These are phyloP conservation scores for Calyptomena viridis DNA, from an alignment of 2,113 vertebrate genomes.

Conservation along the genomic window DNA sequence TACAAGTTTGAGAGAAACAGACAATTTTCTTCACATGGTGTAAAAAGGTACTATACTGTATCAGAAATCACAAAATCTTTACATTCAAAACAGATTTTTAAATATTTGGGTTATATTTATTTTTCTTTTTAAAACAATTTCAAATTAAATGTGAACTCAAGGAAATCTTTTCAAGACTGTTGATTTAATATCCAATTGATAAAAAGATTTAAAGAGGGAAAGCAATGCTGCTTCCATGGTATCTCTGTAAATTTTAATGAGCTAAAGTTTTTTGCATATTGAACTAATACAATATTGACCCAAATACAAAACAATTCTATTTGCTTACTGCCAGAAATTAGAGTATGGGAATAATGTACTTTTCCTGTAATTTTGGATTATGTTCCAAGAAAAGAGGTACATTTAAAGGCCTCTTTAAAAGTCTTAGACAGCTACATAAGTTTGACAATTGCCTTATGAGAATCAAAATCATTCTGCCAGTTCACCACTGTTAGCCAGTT, in stretches of 20 bases:
- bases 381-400: neutral
- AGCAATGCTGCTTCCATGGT: neutral
- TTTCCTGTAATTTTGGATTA: neutral
- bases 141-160: neutral
- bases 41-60: neutral
- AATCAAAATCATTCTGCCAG: neutral
- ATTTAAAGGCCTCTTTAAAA: neutral
- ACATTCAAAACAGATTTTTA: neutral
- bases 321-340: neutral
- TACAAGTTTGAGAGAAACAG: neutral
- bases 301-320: neutral
- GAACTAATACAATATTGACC: neutral
- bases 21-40: rapidly evolving
- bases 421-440: neutral
- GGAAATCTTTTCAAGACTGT: neutral
- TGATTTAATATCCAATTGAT: neutral
- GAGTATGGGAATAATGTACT: neutral
- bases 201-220: neutral
- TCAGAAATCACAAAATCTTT: neutral
- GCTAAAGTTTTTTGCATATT: neutral
- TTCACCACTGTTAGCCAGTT: neutral
- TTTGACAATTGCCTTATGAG: neutral
- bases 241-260: neutral
- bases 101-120: neutral
- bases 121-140: neutral